Evolutionary conservation across 2,888 invertebrate species (phyloP), one percentile per base, ranked within the genome.

Genomic region (Tetranychus piercei): DNA sequence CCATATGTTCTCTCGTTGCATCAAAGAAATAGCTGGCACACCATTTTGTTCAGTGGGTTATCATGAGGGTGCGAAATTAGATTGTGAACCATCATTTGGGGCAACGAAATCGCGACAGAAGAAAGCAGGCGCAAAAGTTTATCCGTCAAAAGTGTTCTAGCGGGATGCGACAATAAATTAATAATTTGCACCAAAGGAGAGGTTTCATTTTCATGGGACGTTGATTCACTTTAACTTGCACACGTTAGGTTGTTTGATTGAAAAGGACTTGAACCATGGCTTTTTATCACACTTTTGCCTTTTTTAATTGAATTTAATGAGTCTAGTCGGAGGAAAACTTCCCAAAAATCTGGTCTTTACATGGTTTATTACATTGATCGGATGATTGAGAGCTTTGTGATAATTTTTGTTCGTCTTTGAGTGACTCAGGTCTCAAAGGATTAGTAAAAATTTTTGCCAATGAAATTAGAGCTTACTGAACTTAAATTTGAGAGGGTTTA

Each of bases 361-460:
- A 74, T 18, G 73, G 67, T 74, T 64, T 43, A 15, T 69, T 22
- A 71, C 20, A 20, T 9, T 43, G n/a, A 34, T 75, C 23, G 22
- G 69, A 65, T 34, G 73, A 72, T 72, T 74, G 67, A 9, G 75
- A 20, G 9, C 65, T 74, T 15, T 43, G 8, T 7, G 72, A 73
- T 74, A 34, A 45, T 34, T 18, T 66, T 22, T 66, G 44, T 23
- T 64, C 64, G 7, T 72, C 72, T 74, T 72, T 22, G 22, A n/a
- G 44, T 23, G 80, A 44, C 86, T 86, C 22, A 7, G 91, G 91
- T 77, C 92, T 84, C 80, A 92, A 89, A 78, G 90, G 89, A 73
- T 86, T 86, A 3, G 91, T 90, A 81, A 91, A 92, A 80, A 88
- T 87, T 82, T 90, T 90, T 1, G 91, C 90, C 77, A 92, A 82